Evolutionary conservation across 2,888 invertebrate species (phyloP).

Genomic region (Lepetodrilus schrolli): DNA sequence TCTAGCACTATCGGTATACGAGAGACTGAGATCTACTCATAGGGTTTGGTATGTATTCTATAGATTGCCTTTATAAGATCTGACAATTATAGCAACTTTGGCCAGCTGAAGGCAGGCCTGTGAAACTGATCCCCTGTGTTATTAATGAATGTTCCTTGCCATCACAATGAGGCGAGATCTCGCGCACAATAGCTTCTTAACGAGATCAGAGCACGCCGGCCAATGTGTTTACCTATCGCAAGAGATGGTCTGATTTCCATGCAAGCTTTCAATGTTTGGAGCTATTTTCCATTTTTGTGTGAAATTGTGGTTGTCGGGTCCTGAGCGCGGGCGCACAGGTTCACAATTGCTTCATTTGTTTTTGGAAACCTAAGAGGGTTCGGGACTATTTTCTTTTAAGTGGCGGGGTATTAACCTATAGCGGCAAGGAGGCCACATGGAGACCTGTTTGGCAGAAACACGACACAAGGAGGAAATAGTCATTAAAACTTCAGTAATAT

Average conservation of each 20-base stretch:
- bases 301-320: conserved; percentile 20
- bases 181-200: background rate
- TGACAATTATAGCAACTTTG: background rate
- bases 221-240: background rate
- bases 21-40: no score
- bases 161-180: conserved; percentile 11
- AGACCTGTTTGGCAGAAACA: conserved; percentile 1
- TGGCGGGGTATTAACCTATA: background rate
- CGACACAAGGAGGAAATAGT: background rate
- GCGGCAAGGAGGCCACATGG: background rate
- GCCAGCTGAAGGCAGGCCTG: conserved; percentile 15
- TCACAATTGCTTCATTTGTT: conserved; percentile 25
- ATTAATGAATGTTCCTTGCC: conserved; percentile 27
- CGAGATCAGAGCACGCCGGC: background rate
- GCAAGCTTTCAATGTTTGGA: background rate
- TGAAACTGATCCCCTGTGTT: conserved; percentile 28
- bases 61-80: no score
- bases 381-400: background rate
- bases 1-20: no score
- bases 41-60: no score
- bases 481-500: conserved; percentile 20
- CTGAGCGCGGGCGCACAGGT: background rate
- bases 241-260: conserved; percentile 6
- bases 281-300: conserved; percentile 10
- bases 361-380: conserved; percentile 13